phyloP scores from a whole-genome alignment of 2,888 invertebrate genomes.

The Sinelater perroti region DNA sequence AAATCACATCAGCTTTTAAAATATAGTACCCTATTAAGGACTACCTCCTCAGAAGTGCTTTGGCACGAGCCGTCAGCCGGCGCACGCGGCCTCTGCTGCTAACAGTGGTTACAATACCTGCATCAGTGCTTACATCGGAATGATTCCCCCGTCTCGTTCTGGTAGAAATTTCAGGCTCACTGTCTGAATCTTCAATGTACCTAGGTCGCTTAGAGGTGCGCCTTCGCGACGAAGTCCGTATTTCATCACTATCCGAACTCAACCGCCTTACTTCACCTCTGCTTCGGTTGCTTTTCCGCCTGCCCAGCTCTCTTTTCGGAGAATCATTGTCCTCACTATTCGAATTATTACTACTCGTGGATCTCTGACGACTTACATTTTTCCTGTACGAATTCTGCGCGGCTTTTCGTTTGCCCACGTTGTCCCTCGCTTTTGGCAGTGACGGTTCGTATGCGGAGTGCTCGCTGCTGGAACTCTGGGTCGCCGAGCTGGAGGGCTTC shows the following conservation, averaged over 20 bases:
- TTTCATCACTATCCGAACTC: constrained; percentile 47
- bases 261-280: constrained; percentile 18
- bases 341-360: constrained; percentile 32
- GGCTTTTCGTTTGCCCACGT: constrained; percentile 31
- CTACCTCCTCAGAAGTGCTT: constrained; percentile 62
- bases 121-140: constrained; percentile 31
- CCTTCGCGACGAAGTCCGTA: constrained; percentile 36
- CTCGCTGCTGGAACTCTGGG: constrained; percentile 25
- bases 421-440: constrained; percentile 45
- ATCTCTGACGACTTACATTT: constrained; percentile 23
- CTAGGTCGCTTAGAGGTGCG: constrained; percentile 53
- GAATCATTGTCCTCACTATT: constrained; percentile 60
- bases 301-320: constrained; percentile 51
- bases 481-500: constrained; percentile 14
- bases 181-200: constrained; percentile 54
- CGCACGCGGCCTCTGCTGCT: constrained; percentile 87
- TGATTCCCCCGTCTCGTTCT: constrained; percentile 20
- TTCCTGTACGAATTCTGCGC: constrained; percentile 38
- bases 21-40: constrained; percentile 11
- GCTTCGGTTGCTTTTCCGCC: constrained; percentile 37
- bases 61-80: constrained; percentile 81
- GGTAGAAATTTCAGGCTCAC: constrained; percentile 48
- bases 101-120: constrained; percentile 61
- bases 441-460: constrained; percentile 24
- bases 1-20: constrained; percentile 33